phyloP scores from a whole-genome alignment of 2,113 vertebrate genomes.

The Dipodomys stephensi region DNA sequence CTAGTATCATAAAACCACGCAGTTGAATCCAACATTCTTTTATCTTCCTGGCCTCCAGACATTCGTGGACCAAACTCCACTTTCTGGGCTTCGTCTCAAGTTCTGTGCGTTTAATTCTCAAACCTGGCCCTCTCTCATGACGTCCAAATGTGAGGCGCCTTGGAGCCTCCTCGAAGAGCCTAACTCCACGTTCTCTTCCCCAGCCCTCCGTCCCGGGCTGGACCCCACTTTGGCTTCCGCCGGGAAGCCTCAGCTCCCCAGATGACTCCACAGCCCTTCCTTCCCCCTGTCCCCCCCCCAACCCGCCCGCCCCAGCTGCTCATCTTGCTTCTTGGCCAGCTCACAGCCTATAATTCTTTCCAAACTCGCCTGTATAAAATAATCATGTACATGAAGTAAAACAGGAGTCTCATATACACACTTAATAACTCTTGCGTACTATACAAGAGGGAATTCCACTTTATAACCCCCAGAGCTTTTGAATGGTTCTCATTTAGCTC shows the following conservation, averaged over 20 bases:
- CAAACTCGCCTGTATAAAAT: slow-evolving; percentile 90
- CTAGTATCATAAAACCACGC: not conserved
- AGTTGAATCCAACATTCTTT: slow-evolving; percentile 33
- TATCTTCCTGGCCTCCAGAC: slow-evolving; percentile 49
- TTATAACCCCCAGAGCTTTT: slow-evolving; percentile 87
- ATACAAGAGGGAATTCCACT: slow-evolving; percentile 89
- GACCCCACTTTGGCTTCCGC: slow-evolving; percentile 78
- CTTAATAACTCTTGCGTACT: slow-evolving; percentile 90
- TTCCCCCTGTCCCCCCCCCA: slow-evolving; percentile 40
- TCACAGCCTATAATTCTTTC: slow-evolving; percentile 90
- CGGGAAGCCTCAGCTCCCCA: slow-evolving; percentile 74
- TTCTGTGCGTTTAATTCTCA: not conserved
- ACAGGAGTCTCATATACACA: slow-evolving; percentile 89
- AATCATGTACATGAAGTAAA: slow-evolving; percentile 91
- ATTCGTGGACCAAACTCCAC: not conserved
- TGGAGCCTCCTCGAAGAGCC: slow-evolving; percentile 72
- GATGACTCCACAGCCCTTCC: slow-evolving; percentile 71
- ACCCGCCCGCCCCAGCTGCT: slow-evolving; percentile 68
- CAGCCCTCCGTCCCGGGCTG: slow-evolving; percentile 70
- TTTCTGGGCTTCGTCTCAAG: slow-evolving; percentile 52
- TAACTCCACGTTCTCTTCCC: slow-evolving; percentile 47
- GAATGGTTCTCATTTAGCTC: slow-evolving; percentile 87
- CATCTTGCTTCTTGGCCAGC: slow-evolving; percentile 85
- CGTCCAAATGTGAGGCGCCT: not conserved
- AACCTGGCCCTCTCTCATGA: not conserved